Evolutionary conservation across 2,888 invertebrate genomes (phyloP), one percentile per base, ranked within the genome.

Genomic region (Nomada ruficornis): DNA sequence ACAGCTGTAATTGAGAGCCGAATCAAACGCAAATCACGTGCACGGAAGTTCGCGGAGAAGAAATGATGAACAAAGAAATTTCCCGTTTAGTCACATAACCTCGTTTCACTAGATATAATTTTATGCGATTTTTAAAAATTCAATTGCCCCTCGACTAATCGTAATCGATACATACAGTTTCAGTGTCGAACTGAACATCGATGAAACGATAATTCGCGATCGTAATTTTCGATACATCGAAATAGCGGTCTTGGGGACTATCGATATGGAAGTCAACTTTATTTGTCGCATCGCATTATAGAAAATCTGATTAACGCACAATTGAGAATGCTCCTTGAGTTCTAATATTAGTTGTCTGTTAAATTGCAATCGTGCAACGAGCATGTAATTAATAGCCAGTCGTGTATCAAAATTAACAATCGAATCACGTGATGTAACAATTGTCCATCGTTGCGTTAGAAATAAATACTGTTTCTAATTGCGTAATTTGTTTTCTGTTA

Each of bases 341-440:
- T 82, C 74, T 80, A 82, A 82, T 80, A 82, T 82, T 82, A 82
- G 79, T 79, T 42, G 71, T 23, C 42, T 36, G 47, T 50, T 54
- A 15, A 54, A 67, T 71, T 62, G 68, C 67, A 67, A 70, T 80
- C 75, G 67, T 75, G 80, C 80, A 80, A 82, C 71, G 75, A 71
- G 67, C 62, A 62, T 68, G 36, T 59, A 68, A 71, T 47, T 20
- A 44, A 64, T 57, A 72, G 77, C 47, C 55, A 29, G n/a, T 23
- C 59, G 26, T 47, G 65, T 71, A 70, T 75, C 70, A 54, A 82
- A 82, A 82, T 80, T 75, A 71, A 75, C 67, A 80, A 75, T 71
- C 69, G 65, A 80, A 44, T 18, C 57, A 57, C 74, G 67, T 80
- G 80, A 67, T 52, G 62, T 26, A 71, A 80, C 47, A 50, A 42